Evolutionary conservation across 2,797 vertebrate species (phyloP), one percentile per base, ranked within the genome.

Genomic region (Microctenopoma steveboyesi): DNA sequence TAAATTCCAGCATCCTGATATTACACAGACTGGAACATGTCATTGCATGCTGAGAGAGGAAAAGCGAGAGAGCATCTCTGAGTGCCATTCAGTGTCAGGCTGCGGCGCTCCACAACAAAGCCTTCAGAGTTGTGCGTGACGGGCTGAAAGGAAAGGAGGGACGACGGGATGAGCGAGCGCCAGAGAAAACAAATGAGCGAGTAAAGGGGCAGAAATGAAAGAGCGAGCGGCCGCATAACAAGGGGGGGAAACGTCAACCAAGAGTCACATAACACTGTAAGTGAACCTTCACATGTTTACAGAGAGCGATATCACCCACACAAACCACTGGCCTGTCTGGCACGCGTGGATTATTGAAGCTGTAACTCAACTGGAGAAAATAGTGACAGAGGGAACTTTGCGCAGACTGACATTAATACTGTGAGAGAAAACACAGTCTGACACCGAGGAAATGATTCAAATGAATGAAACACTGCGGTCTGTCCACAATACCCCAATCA

Each of bases 11-110:
- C 18, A 18, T 18, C 18, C 18, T 18, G 18, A 18, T 18, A 18
- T 18, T 18, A 18, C 18, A 18, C 18, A 18, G 18, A 18, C 18
- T 18, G 18, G 18, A 18, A 18, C 18, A 18, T 18, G 18, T 18
- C 18, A 18, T 18, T 18, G 18, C 18, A 13, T 46, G 35, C 48
- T 48, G 40, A 57, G 18, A 15, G 18, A 56, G 47, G 42, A 22
- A 39, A 56, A 35, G 42, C 51, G 47, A 49, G 53, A 65, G 61
- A 47, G 37, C 45, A 43, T 42, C 4, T 30, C 6, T 39, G 48
- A 81, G 79, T 86, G 78, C 63, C 84, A 65, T 50, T 91, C 77
- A 65, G 81, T 79, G 75, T 83, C 86, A 88, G 83, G 82, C 82
- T 70, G 69, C 77, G 45, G 68, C 7, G 13, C 70, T 84, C 42